Evolutionary conservation across 1,140 invertebrate species (phyloP), one percentile per base, ranked within the genome.

Genomic region (Thaumetopoea pityocampa): DNA sequence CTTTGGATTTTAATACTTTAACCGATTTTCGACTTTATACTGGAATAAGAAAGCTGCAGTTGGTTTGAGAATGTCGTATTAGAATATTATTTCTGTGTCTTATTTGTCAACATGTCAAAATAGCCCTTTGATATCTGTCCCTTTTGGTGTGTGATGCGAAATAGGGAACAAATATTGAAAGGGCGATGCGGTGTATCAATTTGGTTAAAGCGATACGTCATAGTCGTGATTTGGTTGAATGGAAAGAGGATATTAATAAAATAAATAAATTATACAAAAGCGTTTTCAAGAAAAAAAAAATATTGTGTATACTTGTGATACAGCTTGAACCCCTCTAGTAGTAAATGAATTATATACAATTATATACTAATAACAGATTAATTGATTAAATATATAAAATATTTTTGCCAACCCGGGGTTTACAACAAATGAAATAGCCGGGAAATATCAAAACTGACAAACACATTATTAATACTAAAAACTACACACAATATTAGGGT

Each of bases 71-170:
- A 2, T 3, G 23, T 24, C 7, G 36, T 12, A 12, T 18, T 22
- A 36, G 54, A 48, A 55, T 66, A 65, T 62, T 65, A 70, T 72
- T 70, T 67, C 41, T 53, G 63, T 57, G 54, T 44, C 58, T 49
- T 73, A 73, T 78, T 74, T 74, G 73, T 72, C 70, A 70, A 78
- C 67, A 68, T 70, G 62, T 55, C 68, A 70, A 66, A 73, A 59
- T 78, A 74, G 70, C 66, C 70, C 73, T 78, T 74, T 78, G 70
- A 78, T 72, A 72, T 67, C 52, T 58, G n/a, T 52, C 68, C 66
- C 69, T 63, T 73, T 77, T 68, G 58, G 41, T 73, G 35, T 11
- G 28, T 41, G 32, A 41, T 41, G 56, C 38, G 43, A 55, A 66
- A 54, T 51, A 62, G 65, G 55, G 57, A 51, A 57, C 45, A 44